phyloP scores from a whole-genome alignment of 2,888 invertebrate genomes.

The Seira musarum region DNA sequence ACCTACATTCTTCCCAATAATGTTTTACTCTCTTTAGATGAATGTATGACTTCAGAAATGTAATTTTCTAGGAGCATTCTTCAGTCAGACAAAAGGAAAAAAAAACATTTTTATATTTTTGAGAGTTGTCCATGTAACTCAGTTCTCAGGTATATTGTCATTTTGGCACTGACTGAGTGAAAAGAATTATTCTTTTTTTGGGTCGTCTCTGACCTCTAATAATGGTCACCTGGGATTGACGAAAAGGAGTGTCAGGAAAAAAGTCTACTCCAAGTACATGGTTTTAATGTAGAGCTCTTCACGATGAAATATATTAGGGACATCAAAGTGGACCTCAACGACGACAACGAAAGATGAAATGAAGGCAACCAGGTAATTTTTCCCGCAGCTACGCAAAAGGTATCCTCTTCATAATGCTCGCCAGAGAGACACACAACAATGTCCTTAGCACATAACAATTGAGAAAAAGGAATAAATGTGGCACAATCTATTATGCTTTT shows the following conservation, averaged over 20 bases:
- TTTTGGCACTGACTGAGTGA: conserved; percentile 32
- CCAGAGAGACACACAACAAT: no score
- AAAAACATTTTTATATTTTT: conserved; percentile 14
- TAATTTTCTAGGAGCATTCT: no score
- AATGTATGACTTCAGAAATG: background rate
- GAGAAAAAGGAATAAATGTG: conserved; percentile 37
- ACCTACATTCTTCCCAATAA: no score
- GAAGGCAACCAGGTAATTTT: background rate
- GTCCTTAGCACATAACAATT: no score
- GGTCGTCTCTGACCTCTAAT: conserved; percentile 52
- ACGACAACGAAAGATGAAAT: no score
- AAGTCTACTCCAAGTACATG: no score
- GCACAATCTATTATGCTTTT: conserved; percentile 22
- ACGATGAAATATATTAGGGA: conserved; percentile 1
- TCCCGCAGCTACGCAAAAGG: background rate
- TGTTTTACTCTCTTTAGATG: background rate
- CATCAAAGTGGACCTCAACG: conserved; percentile 31
- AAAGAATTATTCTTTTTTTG: conserved; percentile 27
- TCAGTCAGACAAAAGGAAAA: conserved; percentile 20
- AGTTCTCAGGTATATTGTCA: conserved; percentile 33
- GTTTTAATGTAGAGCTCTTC: no score
- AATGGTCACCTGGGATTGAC: conserved; percentile 59
- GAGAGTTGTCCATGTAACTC: conserved; percentile 2
- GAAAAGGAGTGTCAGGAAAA: conserved; percentile 42
- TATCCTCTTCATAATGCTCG: background rate